Evolutionary conservation across 2,797 vertebrate genomes (phyloP).

Genomic region (Sebastes nivosus): DNA sequence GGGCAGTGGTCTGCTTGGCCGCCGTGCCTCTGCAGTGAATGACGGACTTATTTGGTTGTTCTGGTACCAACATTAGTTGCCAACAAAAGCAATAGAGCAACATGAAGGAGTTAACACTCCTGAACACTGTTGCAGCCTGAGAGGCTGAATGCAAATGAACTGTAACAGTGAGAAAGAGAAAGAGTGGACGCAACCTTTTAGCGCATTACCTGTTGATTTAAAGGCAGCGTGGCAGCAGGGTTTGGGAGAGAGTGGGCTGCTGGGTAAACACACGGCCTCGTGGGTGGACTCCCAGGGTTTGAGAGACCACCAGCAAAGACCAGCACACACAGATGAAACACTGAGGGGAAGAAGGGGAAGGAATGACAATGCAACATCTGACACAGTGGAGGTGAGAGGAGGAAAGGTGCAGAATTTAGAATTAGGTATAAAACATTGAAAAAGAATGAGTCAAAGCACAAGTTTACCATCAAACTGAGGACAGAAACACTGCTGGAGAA

Average conservation of each 20-base stretch:
- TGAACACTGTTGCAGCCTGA: neutral
- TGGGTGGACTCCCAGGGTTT: conserved; percentile 25
- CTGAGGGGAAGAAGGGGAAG: neutral
- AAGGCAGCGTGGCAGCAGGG: conserved; percentile 13
- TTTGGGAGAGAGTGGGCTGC: conserved; percentile 44
- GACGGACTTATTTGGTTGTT: conserved; percentile 60
- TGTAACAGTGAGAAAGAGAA: conserved; percentile 7
- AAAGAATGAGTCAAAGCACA: neutral
- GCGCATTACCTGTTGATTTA: conserved; percentile 54
- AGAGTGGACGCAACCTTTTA: conserved; percentile 31
- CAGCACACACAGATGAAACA: neutral
- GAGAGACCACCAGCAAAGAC: conserved; percentile 59
- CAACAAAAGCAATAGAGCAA: conserved; percentile 59
- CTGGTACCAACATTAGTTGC: conserved; percentile 27
- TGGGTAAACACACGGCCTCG: conserved; percentile 53
- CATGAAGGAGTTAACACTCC: conserved; percentile 21
- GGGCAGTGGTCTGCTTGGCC: conserved; percentile 61
- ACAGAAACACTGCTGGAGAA: neutral
- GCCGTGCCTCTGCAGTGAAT: conserved; percentile 12
- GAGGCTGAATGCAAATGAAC: conserved; percentile 22
- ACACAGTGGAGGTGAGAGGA: neutral
- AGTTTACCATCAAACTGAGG: neutral
- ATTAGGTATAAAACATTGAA: neutral
- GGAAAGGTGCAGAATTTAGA: neutral
- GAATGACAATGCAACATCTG: neutral